Conservation (phyloP, 2,888 invertebrate genomes). For the Troilus luridus region DNA sequence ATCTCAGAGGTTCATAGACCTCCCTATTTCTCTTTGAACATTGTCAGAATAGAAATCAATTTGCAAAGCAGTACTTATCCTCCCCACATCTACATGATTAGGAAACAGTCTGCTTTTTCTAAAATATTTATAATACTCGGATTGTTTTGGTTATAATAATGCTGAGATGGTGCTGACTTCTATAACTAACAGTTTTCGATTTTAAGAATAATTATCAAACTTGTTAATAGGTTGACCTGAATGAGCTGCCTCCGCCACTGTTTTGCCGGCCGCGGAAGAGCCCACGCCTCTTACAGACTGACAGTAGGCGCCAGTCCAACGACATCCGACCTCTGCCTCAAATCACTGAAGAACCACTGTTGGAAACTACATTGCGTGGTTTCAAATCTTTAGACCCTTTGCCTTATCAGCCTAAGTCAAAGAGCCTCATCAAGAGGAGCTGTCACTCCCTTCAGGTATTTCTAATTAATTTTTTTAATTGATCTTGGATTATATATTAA, state of each 20-base stretch:
- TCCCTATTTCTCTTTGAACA: no score
- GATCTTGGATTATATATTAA: no score
- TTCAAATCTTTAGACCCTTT: slow-evolving; percentile 79
- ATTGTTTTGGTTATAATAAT: neutral
- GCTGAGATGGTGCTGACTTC: neutral
- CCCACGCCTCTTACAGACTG: slow-evolving; percentile 79
- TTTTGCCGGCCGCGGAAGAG: slow-evolving; percentile 87
- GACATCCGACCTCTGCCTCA: slow-evolving; percentile 66
- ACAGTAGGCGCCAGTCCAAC: slow-evolving; percentile 75
- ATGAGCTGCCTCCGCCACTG: slow-evolving; percentile 79
- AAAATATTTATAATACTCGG: neutral
- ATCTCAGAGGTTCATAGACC: no score
- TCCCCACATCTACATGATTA: no score
- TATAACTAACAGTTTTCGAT: neutral
- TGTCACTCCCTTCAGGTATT: slow-evolving; percentile 67
- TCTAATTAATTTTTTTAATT: neutral
- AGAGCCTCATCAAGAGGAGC: slow-evolving; percentile 66
- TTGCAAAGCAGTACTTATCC: no score
- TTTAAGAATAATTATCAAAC: neutral
- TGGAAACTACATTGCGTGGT: slow-evolving; percentile 62
- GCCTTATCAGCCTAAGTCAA: slow-evolving; percentile 68
- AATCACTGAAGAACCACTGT: slow-evolving; percentile 61
- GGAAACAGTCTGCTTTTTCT: no score
- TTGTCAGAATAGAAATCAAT: no score
- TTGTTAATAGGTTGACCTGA: slow-evolving; percentile 72